Percentiles rank a stretch among this genome's conserved stretches.
Conservation (phyloP, 1,140 invertebrate genomes). For the Tenebrio molitor region DNA sequence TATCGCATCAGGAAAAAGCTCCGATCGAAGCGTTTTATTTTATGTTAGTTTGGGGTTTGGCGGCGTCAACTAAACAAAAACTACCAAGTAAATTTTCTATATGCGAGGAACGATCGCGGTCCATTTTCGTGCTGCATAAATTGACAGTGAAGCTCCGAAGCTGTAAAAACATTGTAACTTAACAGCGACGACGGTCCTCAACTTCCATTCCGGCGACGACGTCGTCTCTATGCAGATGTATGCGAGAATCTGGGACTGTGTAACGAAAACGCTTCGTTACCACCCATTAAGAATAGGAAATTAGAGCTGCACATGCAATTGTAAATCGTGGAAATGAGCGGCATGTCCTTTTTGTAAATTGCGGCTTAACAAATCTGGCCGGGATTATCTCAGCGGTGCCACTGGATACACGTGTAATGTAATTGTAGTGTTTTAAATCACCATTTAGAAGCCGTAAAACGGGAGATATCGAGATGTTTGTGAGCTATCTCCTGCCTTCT, state of each 20-base stretch:
- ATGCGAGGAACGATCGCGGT: constrained; percentile 1
- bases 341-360: not conserved
- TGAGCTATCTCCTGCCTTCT: constrained; percentile 13
- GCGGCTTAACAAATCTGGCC: not conserved
- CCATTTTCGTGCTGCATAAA: constrained; percentile 29
- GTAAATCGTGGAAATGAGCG: not conserved
- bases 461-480: constrained; percentile 29
- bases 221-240: constrained; percentile 4
- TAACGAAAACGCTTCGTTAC: not conserved
- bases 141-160: constrained; percentile 12
- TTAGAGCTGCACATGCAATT: not conserved
- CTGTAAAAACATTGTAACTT: constrained; percentile 13
- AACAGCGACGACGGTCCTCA: constrained; percentile 8
- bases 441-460: constrained; percentile 7
- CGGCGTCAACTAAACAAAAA: constrained; percentile 19
- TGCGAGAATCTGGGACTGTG: not conserved
- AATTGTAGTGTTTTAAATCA: not conserved
- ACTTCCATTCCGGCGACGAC: constrained; percentile 1
- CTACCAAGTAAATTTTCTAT: constrained; percentile 18
- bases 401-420: constrained; percentile 18
- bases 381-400: not conserved
- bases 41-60: constrained; percentile 10
- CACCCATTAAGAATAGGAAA: not conserved
- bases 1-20: not conserved
- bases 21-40: constrained; percentile 16